These are phyloP conservation scores for Cherax destructor DNA, from an alignment of 1,140 invertebrate genomes.

Conservation along the genomic window DNA sequence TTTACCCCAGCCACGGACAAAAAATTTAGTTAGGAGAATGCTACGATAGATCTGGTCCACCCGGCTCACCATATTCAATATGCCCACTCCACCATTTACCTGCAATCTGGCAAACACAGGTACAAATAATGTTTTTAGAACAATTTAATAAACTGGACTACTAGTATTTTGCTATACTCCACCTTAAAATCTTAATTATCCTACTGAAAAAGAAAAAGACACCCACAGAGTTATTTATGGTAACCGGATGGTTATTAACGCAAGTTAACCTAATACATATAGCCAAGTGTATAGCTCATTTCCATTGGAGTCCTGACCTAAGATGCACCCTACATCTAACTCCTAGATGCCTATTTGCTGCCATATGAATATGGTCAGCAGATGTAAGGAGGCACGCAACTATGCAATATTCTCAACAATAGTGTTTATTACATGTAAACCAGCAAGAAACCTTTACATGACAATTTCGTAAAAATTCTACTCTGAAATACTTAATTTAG, in stretches of 20 bases:
- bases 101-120: neutral
- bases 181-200: neutral
- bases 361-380: too few species aligned
- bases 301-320: too few species aligned
- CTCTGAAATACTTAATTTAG: too few species aligned
- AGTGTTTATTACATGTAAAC: too few species aligned
- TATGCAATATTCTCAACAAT: too few species aligned
- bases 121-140: neutral
- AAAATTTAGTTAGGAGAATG: constrained; percentile 93
- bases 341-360: too few species aligned
- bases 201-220: neutral
- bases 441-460: too few species aligned
- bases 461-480: too few species aligned
- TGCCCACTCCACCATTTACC: constrained; percentile 6
- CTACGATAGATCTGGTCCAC: constrained; percentile 90
- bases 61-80: constrained; percentile 62
- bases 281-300: too few species aligned
- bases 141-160: neutral
- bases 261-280: too few species aligned
- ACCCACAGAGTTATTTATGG: neutral
- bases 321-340: too few species aligned
- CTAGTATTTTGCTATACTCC: neutral
- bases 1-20: constrained; percentile 97
- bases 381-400: too few species aligned
- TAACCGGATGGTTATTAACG: neutral